These are phyloP conservation scores for Ephialtes manifestator DNA, from an alignment of 2,888 invertebrate species.

Conservation along the genomic window DNA sequence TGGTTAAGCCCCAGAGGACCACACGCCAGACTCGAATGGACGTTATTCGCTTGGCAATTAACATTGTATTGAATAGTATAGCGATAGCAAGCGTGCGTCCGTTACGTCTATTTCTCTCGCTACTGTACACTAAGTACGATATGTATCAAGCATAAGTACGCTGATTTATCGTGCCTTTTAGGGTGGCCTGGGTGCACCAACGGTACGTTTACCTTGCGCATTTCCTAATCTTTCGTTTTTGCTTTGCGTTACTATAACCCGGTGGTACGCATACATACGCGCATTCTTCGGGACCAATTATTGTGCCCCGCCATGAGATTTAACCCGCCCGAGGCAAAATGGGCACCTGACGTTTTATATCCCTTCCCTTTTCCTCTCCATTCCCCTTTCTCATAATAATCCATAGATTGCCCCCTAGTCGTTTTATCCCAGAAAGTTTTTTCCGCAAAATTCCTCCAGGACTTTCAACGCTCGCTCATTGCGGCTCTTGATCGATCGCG, in stretches of 20 bases:
- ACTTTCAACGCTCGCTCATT: conserved; percentile 33
- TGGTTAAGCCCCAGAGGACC: conserved; percentile 41
- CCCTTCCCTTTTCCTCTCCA: conserved; percentile 71
- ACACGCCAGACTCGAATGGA: conserved; percentile 6
- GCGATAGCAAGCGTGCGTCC: conserved; percentile 19
- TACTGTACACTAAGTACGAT: conserved; percentile 22
- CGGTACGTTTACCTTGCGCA: conserved; percentile 19
- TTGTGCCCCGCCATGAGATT: conserved; percentile 64
- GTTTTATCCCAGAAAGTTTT: conserved; percentile 8
- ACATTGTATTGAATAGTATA: conserved; percentile 72
- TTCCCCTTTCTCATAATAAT: conserved; percentile 67
- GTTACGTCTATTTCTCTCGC: conserved; percentile 42
- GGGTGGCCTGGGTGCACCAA: conserved; percentile 58
- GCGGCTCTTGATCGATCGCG: conserved; percentile 20
- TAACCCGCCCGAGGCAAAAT: conserved; percentile 68
- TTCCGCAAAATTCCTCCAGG: conserved; percentile 43
- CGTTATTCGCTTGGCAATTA: conserved; percentile 74
- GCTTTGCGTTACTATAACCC: conserved; percentile 58
- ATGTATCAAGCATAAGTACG: conserved; percentile 40
- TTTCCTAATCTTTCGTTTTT: conserved; percentile 71
- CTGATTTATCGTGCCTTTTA: conserved; percentile 78
- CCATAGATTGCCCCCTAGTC: conserved; percentile 28
- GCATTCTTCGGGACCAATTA: conserved; percentile 79
- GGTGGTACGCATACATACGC: conserved; percentile 36
- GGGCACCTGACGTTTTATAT: conserved; percentile 65